Conservation (phyloP, 1,140 invertebrate genomes). For the Aphelinus atriplicis region DNA sequence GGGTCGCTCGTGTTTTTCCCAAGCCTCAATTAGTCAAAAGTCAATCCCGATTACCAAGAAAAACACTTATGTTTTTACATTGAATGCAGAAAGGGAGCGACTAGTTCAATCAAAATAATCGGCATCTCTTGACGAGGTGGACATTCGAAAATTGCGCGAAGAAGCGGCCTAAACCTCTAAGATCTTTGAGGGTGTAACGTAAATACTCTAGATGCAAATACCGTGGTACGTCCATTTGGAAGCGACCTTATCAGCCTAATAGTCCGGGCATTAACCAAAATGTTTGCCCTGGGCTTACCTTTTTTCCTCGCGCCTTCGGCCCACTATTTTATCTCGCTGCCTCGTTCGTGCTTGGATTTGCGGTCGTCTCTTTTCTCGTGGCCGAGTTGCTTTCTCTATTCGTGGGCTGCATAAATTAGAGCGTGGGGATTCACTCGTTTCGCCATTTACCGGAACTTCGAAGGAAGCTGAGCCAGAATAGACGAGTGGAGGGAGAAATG, state of each 20-base stretch:
- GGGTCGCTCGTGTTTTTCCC: background rate
- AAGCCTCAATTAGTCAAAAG: background rate
- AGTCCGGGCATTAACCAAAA: conserved; percentile 50
- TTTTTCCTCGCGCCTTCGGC: background rate
- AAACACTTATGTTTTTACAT: background rate
- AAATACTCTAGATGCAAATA: conserved; percentile 56
- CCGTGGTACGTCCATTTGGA: conserved; percentile 33
- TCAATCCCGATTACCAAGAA: background rate
- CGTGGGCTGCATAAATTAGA: no score
- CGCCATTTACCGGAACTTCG: no score
- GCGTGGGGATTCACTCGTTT: no score
- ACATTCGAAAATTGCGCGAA: background rate
- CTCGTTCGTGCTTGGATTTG: no score
- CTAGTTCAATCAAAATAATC: background rate
- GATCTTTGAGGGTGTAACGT: conserved; percentile 24
- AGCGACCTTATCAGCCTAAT: conserved; percentile 45
- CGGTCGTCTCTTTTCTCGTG: no score
- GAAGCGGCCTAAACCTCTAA: background rate
- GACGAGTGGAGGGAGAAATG: no score
- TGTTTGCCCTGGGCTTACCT: conserved; percentile 41
- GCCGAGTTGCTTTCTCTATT: no score
- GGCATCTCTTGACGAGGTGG: background rate
- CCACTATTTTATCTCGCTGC: background rate
- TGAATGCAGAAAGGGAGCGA: background rate
- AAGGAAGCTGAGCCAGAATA: no score